These are phyloP conservation scores for Mythimna vitellina DNA, from an alignment of 2,888 invertebrate genomes.

Conservation along the genomic window DNA sequence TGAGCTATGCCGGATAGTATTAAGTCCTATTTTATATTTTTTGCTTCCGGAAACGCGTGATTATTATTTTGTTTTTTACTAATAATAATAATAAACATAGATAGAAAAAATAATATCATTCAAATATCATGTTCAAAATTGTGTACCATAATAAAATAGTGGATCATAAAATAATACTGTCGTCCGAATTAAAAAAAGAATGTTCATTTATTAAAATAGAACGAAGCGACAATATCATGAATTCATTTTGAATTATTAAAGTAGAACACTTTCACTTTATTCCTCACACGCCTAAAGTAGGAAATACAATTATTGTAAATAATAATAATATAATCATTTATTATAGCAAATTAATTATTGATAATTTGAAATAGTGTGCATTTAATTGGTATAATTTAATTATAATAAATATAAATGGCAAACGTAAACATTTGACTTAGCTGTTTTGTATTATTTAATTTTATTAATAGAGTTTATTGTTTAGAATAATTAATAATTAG, in stretches of 20 bases:
- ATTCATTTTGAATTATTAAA: conserved; percentile 43
- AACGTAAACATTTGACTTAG: neutral
- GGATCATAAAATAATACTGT: conserved; percentile 49
- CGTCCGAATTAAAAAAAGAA: conserved; percentile 23
- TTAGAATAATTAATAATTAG: conserved; percentile 7
- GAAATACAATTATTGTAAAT: conserved; percentile 57
- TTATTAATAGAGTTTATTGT: conserved; percentile 27
- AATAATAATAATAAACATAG: conserved; percentile 56
- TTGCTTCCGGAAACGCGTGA: conserved; percentile 78
- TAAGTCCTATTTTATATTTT: conserved; percentile 70
- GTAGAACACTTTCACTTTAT: conserved; percentile 41
- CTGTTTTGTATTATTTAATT: neutral
- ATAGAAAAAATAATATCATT: conserved; percentile 61
- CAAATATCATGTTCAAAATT: conserved; percentile 59
- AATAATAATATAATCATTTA: conserved; percentile 43
- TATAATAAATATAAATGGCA: neutral
- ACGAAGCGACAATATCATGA: conserved; percentile 39
- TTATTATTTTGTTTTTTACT: conserved; percentile 58
- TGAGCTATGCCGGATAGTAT: conserved; percentile 87
- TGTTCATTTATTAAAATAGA: conserved; percentile 6
- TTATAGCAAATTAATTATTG: neutral
- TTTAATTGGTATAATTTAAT: conserved; percentile 24
- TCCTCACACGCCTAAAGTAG: conserved; percentile 56
- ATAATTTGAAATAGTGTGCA: conserved; percentile 17
- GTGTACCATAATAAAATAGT: conserved; percentile 57